Percentiles rank a stretch among this genome's conserved stretches.
phyloP scores from a whole-genome alignment of 2,888 invertebrate genomes.

The Agonopterix alstromeriana region DNA sequence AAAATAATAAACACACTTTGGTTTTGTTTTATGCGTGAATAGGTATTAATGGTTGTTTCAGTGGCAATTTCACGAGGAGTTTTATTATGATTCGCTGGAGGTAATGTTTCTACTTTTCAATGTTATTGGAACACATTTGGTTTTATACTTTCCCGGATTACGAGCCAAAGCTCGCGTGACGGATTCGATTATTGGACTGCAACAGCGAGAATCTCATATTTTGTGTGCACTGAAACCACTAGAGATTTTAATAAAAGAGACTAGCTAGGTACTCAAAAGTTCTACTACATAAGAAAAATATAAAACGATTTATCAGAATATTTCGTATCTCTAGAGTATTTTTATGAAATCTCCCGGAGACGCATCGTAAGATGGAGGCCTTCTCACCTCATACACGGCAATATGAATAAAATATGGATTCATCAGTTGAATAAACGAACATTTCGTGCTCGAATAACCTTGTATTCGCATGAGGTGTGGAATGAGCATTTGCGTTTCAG shows the following conservation, averaged over 20 bases:
- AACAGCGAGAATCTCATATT: background rate
- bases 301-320: slow-evolving; percentile 16
- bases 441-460: slow-evolving; percentile 42
- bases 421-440: slow-evolving; percentile 63
- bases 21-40: slow-evolving; percentile 49
- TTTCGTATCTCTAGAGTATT: slow-evolving; percentile 26
- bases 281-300: too few species aligned
- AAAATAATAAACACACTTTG: slow-evolving; percentile 31
- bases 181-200: slow-evolving; percentile 39
- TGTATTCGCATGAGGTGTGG: slow-evolving; percentile 30
- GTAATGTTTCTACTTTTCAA: slow-evolving; percentile 50
- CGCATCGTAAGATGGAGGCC: slow-evolving; percentile 26
- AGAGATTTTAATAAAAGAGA: too few species aligned
- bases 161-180: slow-evolving; percentile 48
- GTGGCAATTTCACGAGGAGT: slow-evolving; percentile 37
- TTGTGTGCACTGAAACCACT: too few species aligned
- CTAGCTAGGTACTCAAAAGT: too few species aligned
- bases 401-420: slow-evolving; percentile 69
- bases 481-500: slow-evolving; percentile 35
- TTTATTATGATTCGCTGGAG: slow-evolving; percentile 55
- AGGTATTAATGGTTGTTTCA: slow-evolving; percentile 59
- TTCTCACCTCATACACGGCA: slow-evolving; percentile 40
- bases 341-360: slow-evolving; percentile 14
- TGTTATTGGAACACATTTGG: slow-evolving; percentile 53
- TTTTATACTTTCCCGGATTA: slow-evolving; percentile 47